phyloP scores from a whole-genome alignment of 1,140 invertebrate species.

The Lordiphosa collinella region DNA sequence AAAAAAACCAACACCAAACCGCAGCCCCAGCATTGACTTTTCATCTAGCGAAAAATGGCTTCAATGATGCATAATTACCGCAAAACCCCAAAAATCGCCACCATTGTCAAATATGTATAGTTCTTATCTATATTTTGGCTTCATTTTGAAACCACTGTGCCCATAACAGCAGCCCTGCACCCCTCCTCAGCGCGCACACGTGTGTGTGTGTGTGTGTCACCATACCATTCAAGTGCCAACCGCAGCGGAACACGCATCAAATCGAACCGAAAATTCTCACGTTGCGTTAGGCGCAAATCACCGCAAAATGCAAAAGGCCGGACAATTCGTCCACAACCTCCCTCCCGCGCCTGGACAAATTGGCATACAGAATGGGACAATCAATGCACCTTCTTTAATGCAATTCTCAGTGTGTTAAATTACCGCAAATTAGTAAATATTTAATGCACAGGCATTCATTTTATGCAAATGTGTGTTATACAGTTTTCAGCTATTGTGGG shows the following conservation, averaged over 20 bases:
- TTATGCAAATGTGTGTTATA: slow-evolving; percentile 53
- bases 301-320: slow-evolving; percentile 47
- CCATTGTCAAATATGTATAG: not conserved
- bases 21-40: not conserved
- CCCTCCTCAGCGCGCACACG: slow-evolving; percentile 3
- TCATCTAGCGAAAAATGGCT: not conserved
- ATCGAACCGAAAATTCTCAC: slow-evolving; percentile 65
- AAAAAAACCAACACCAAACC: not conserved
- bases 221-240: slow-evolving; percentile 45
- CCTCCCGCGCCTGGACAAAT: slow-evolving; percentile 2
- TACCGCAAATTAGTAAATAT: slow-evolving; percentile 73
- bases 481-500: slow-evolving; percentile 3
- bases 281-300: slow-evolving; percentile 29
- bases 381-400: slow-evolving; percentile 8
- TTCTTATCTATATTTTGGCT: not conserved
- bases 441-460: slow-evolving; percentile 70
- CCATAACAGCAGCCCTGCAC: not conserved
- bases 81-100: not conserved
- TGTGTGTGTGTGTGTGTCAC: not conserved
- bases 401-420: too few relatives aligned
- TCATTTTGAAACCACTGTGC: slow-evolving; percentile 1
- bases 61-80: not conserved
- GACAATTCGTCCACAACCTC: slow-evolving; percentile 6
- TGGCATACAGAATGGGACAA: not conserved
- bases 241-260: slow-evolving; percentile 62